Percentiles rank a stretch among this genome's conserved stretches.
Conservation (phyloP, 2,888 invertebrate species). For the Eucera pruinosa region DNA sequence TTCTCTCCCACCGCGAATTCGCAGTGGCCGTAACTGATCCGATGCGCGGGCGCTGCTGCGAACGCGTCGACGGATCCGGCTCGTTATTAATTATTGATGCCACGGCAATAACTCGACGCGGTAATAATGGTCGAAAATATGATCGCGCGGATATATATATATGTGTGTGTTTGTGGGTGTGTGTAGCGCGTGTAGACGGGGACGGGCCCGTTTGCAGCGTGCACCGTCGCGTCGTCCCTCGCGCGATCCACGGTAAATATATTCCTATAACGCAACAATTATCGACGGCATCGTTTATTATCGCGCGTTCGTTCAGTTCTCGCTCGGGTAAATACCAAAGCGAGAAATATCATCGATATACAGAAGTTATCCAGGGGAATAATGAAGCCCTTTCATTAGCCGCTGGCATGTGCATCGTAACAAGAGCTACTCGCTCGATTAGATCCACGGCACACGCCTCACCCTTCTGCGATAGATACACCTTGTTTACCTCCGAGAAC, state of each 20-base stretch:
- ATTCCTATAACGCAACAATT: slow-evolving; percentile 64
- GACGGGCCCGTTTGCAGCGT: slow-evolving; percentile 27
- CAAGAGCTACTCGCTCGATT: background rate
- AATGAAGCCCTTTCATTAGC: slow-evolving; percentile 30
- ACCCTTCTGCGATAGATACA: background rate
- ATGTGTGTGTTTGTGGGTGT: no score
- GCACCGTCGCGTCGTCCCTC: background rate
- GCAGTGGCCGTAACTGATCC: background rate
- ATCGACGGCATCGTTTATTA: slow-evolving; percentile 58
- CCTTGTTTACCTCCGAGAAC: slow-evolving; percentile 4
- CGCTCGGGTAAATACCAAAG: slow-evolving; percentile 40
- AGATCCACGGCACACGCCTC: background rate
- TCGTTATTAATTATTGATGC: slow-evolving; percentile 67
- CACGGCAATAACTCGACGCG: slow-evolving; percentile 54
- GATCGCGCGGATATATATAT: slow-evolving; percentile 52
- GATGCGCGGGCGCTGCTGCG: background rate
- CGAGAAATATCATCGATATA: slow-evolving; percentile 39
- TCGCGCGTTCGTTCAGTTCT: slow-evolving; percentile 43
- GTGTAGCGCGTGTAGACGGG: no score
- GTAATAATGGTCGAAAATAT: slow-evolving; percentile 65
- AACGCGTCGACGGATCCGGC: slow-evolving; percentile 40
- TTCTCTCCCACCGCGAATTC: background rate
- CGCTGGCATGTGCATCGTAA: background rate
- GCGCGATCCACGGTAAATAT: slow-evolving; percentile 52
- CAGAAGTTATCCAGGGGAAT: slow-evolving; percentile 26